These are phyloP conservation scores for Sparus aurata DNA, from an alignment of 2,797 vertebrate species.

Conservation along the genomic window DNA sequence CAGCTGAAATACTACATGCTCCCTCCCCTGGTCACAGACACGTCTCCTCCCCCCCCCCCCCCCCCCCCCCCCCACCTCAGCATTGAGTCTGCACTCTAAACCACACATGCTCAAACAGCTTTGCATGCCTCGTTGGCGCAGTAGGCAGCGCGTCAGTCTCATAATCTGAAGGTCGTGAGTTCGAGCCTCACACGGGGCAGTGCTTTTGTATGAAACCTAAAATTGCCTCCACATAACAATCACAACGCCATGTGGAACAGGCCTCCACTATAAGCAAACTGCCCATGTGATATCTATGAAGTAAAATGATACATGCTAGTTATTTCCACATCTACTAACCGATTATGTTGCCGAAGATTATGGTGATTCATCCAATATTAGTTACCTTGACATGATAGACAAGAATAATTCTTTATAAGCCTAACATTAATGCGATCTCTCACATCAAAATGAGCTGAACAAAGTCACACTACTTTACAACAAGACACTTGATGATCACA, in stretches of 20 bases:
- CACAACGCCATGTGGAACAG: not conserved
- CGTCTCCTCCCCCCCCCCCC: slow-evolving; percentile 7
- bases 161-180: slow-evolving; percentile 77
- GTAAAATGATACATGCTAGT: not conserved
- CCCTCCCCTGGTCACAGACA: not conserved
- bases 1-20: slow-evolving; percentile 27
- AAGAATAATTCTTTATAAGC: not conserved
- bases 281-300: not conserved
- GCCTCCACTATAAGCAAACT: too few species aligned
- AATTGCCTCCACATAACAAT: accelerated
- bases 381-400: not conserved
- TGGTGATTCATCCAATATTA: not conserved
- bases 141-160: slow-evolving; percentile 75
- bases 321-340: not conserved
- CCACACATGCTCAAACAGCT: accelerated
- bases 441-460: slow-evolving; percentile 8
- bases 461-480: not conserved
- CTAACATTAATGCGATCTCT: not conserved
- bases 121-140: slow-evolving; percentile 61
- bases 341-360: not conserved
- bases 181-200: slow-evolving; percentile 76
- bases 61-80: not conserved
- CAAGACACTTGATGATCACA: slow-evolving; percentile 1
- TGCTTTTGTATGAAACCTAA: slow-evolving; percentile 4
- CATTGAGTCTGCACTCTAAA: too few species aligned